Conservation (phyloP, 2,888 invertebrate genomes). For the Dynastes grantii region DNA sequence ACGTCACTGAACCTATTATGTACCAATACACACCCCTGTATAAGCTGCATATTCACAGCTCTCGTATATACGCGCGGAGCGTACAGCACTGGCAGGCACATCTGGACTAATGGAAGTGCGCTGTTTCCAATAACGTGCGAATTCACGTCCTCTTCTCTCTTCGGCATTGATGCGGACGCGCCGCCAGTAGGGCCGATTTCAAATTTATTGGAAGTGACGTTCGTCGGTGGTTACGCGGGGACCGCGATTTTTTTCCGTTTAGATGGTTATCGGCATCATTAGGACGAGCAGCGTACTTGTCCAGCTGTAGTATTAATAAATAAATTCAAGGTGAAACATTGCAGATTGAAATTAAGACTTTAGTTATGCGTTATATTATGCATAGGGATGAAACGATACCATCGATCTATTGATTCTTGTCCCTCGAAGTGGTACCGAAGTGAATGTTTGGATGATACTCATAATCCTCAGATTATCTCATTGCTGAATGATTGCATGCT, state of each 20-base stretch:
- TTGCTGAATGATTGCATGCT: no score
- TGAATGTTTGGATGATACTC: no score
- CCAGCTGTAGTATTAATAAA: not conserved
- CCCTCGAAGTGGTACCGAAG: no score
- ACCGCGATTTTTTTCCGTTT: conserved; percentile 35
- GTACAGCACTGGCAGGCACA: conserved; percentile 57
- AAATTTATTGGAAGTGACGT: conserved; percentile 47
- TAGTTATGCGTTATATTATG: no score
- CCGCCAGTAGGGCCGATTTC: conserved; percentile 32
- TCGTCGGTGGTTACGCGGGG: conserved; percentile 22
- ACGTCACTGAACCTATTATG: conserved; percentile 73
- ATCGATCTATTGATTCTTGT: no score
- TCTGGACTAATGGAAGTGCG: conserved; percentile 70
- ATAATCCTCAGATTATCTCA: no score
- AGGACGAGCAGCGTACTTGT: conserved; percentile 7
- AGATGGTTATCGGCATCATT: conserved; percentile 28
- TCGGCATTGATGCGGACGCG: conserved; percentile 34
- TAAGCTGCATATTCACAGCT: conserved; percentile 63
- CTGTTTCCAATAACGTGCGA: conserved; percentile 67
- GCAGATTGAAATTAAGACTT: no score
- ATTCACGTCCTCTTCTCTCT: conserved; percentile 47
- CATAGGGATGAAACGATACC: no score
- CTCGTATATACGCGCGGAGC: conserved; percentile 54
- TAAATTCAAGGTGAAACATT: not conserved
- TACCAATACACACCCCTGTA: conserved; percentile 64